A percentile compares a stretch with the other conserved stretches of the same genome.
Conservation (phyloP, 1,140 invertebrate species). For the Ruditapes philippinarum region DNA sequence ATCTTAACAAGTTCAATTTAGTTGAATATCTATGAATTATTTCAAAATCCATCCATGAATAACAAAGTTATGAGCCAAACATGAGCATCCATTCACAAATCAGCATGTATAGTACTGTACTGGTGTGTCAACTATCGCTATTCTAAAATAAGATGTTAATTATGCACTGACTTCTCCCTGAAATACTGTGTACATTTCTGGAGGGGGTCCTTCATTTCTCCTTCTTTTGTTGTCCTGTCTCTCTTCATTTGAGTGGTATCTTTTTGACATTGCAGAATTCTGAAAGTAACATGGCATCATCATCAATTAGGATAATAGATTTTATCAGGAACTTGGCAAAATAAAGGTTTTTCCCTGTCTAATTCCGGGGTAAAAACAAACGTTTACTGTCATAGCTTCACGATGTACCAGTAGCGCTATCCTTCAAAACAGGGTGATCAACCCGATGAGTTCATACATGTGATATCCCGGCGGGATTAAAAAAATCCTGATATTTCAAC, state of each 20-base stretch:
- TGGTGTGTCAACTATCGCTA: not conserved
- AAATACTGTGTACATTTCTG: slow-evolving; percentile 46
- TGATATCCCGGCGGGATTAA: too few relatives aligned
- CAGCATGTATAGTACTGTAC: not conserved
- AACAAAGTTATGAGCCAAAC: not conserved
- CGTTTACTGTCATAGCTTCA: too few relatives aligned
- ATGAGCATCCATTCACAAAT: not conserved
- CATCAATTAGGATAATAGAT: too few relatives aligned
- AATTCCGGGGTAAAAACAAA: too few relatives aligned
- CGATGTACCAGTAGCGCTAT: too few relatives aligned
- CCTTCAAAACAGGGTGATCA: too few relatives aligned
- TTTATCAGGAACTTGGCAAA: too few relatives aligned
- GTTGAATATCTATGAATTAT: not conserved
- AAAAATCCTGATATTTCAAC: too few relatives aligned
- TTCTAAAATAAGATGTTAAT: not conserved
- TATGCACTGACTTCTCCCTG: slow-evolving; percentile 48
- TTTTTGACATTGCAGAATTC: slow-evolving; percentile 10
- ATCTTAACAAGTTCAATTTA: not conserved
- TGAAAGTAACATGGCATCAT: too few relatives aligned
- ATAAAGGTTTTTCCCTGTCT: too few relatives aligned
- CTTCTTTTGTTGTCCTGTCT: slow-evolving; percentile 10
- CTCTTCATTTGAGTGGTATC: not conserved
- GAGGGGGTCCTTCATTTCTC: slow-evolving; percentile 16
- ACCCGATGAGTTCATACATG: too few relatives aligned
- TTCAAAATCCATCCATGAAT: too few relatives aligned